Conservation (phyloP, 1,140 invertebrate species). For the honey bee (Apis mellifera) region Amel_HAv3.1 CM009940.2:782001-782500, state of each 20-base stretch:
- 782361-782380: not conserved
- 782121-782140: too few relatives aligned
- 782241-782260: not conserved
- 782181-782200: too few relatives aligned
- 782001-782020: too few relatives aligned
- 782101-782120: too few relatives aligned
- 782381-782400: not conserved
- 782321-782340: conserved; percentile 2
- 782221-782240: not conserved
- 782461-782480: not conserved
- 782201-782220: not conserved
- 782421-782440: not conserved
- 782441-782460: not conserved
- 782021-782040: too few relatives aligned
- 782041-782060: too few relatives aligned
- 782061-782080: too few relatives aligned
- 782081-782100: too few relatives aligned
- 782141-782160: too few relatives aligned
- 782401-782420: not conserved
- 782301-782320: not conserved
- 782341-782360: not conserved
- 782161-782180: too few relatives aligned
- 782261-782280: not conserved
- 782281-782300: conserved; percentile 1
- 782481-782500: conserved; percentile 1